Conservation (phyloP, 2,113 vertebrate genomes). For the Eretmochelys imbricata region DNA sequence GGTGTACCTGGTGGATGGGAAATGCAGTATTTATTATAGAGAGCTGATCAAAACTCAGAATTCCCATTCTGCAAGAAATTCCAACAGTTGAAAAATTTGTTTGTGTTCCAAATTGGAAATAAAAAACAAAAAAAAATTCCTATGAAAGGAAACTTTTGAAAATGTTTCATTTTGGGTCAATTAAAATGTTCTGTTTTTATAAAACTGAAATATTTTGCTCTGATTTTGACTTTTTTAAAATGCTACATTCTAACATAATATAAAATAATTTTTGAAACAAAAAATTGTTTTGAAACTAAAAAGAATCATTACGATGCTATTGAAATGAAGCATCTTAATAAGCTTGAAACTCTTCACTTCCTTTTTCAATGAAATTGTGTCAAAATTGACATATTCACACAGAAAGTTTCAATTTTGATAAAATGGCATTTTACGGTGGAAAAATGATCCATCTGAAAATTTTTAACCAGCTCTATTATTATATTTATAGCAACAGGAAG, state of each 20-base stretch:
- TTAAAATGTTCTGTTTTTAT: neutral
- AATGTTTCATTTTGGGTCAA: neutral
- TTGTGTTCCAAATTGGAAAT: neutral
- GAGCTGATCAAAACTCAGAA: neutral
- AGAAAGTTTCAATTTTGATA: neutral
- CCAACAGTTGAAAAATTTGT: neutral
- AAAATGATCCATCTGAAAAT: neutral
- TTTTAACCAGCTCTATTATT: neutral
- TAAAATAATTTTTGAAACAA: neutral
- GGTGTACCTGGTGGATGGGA: neutral
- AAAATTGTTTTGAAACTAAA: neutral
- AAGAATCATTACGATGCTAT: neutral
- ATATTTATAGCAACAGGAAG: conserved; percentile 22
- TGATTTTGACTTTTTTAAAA: neutral
- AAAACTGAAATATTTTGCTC: neutral
- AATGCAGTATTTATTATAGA: neutral
- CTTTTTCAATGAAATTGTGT: neutral
- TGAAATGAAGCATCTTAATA: neutral
- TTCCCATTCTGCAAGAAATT: neutral
- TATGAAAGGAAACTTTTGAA: neutral
- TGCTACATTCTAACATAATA: neutral
- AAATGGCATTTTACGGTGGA: neutral
- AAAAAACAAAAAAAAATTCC: neutral
- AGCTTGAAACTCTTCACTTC: too few relatives aligned
- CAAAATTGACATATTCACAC: neutral